These are phyloP conservation scores for Pterocles burchelli DNA, from an alignment of 2,113 vertebrate genomes.

Conservation along the genomic window DNA sequence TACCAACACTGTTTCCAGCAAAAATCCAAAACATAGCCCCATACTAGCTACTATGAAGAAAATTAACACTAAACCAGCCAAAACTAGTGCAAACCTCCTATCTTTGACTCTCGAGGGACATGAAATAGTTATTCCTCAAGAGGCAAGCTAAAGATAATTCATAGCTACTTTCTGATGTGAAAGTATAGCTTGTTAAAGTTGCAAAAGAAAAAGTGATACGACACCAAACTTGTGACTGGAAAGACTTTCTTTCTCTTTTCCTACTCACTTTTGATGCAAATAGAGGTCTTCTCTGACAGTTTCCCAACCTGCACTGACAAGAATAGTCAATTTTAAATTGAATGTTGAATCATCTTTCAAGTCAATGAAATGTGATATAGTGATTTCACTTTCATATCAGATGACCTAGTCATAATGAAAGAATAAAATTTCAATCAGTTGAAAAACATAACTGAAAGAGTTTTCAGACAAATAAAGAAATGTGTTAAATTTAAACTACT, in stretches of 20 bases:
- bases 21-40: too few species aligned
- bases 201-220: not conserved
- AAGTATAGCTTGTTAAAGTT: not conserved
- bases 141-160: not conserved
- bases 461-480: not conserved
- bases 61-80: too few species aligned
- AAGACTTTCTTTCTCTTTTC: not conserved
- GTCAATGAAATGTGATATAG: not conserved
- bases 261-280: not conserved
- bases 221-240: not conserved
- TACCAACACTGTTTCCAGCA: too few species aligned
- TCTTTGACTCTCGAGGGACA: not conserved
- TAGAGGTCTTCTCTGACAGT: not conserved
- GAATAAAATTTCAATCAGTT: not conserved
- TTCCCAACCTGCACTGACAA: not conserved
- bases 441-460: not conserved
- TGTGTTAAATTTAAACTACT: not conserved
- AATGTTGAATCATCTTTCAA: not conserved
- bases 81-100: not conserved
- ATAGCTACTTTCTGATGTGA: not conserved
- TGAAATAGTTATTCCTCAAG: not conserved
- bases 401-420: not conserved
- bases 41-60: too few species aligned
- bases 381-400: not conserved
- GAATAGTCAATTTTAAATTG: not conserved